phyloP scores from a whole-genome alignment of 2,113 vertebrate species.

The Raja brachyura region DNA sequence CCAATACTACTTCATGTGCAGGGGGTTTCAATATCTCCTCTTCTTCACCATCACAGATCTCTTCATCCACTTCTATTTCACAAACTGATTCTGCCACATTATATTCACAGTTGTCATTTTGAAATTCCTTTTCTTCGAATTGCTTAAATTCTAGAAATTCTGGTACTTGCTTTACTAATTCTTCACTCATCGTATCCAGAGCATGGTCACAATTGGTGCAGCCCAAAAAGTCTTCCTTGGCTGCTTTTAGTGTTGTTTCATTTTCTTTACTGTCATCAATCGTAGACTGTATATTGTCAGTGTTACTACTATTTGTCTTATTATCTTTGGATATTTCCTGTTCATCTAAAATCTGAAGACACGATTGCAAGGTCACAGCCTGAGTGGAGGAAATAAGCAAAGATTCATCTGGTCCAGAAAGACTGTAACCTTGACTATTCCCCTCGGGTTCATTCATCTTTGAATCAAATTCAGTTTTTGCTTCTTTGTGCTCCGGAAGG shows the following conservation, averaged over 20 bases:
- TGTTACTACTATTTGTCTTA: background rate
- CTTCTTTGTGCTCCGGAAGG: conserved; percentile 40
- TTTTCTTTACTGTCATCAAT: background rate
- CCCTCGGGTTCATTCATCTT: background rate
- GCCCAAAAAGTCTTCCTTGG: background rate
- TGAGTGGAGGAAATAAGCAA: background rate
- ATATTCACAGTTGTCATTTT: background rate
- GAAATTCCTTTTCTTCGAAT: conserved; percentile 41
- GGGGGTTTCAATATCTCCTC: conserved; percentile 78
- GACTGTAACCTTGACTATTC: background rate
- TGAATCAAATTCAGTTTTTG: background rate
- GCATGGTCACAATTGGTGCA: background rate
- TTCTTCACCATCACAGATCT: conserved; percentile 55
- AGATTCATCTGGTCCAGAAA: background rate
- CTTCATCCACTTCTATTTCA: conserved; percentile 48
- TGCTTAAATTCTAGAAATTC: conserved; percentile 9
- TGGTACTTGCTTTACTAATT: background rate
- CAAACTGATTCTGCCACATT: background rate
- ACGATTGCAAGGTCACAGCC: background rate
- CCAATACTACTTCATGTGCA: conserved; percentile 78
- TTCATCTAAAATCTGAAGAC: background rate
- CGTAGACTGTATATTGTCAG: background rate
- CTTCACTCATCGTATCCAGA: background rate
- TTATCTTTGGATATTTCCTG: background rate
- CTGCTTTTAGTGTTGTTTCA: background rate